Percentiles rank a stretch among this genome's conserved stretches.
These are phyloP conservation scores for Ceratina calcarata DNA, from an alignment of 1,140 invertebrate genomes.

Conservation along the genomic window DNA sequence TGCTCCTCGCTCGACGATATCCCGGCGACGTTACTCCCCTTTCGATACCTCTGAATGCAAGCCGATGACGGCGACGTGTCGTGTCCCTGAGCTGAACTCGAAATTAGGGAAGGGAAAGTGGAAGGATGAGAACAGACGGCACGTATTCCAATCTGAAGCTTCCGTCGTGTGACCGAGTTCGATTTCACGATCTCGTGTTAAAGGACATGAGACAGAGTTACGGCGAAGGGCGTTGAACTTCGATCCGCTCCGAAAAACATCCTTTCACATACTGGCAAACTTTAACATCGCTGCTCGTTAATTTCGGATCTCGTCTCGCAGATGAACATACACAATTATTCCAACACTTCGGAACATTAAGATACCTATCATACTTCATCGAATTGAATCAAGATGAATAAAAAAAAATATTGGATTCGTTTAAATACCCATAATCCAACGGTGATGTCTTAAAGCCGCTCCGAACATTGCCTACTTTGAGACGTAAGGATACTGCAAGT, in stretches of 20 bases:
- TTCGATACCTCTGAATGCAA: conserved; percentile 7
- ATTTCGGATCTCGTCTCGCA: too few relatives aligned
- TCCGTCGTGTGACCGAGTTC: neutral
- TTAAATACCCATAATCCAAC: too few relatives aligned
- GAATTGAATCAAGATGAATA: too few relatives aligned
- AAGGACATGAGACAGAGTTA: neutral
- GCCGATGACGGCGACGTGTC: neutral
- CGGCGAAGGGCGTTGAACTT: too few relatives aligned
- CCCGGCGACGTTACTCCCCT: conserved; percentile 1
- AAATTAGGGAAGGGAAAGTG: conserved; percentile 22
- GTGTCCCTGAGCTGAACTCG: neutral
- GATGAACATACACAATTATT: too few relatives aligned
- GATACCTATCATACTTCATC: too few relatives aligned
- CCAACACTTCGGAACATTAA: too few relatives aligned
- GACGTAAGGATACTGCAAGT: too few relatives aligned
- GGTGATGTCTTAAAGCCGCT: neutral
- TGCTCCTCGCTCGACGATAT: neutral
- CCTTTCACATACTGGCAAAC: too few relatives aligned
- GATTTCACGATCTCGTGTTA: neutral
- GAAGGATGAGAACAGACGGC: neutral
- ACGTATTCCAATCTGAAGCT: neutral
- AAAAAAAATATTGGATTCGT: too few relatives aligned
- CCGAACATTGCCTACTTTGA: neutral
- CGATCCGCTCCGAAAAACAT: too few relatives aligned
- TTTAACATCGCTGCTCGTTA: too few relatives aligned